phyloP scores from a whole-genome alignment of 2,113 vertebrate species.

The Rhinolophus ferrumequinum region DNA sequence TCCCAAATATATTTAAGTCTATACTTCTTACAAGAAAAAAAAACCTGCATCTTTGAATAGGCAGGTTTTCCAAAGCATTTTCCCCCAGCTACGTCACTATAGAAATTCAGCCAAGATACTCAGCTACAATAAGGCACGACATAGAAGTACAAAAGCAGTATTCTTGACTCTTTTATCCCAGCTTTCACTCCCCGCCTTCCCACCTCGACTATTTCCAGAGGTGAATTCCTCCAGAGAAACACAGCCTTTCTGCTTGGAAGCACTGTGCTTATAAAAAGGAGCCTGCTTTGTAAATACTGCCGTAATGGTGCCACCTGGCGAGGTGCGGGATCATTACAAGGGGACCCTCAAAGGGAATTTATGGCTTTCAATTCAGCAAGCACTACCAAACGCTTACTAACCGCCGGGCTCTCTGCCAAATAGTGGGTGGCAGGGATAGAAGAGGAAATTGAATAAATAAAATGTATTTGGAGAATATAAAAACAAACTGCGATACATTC shows the following conservation, averaged over 20 bases:
- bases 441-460: conserved; percentile 11
- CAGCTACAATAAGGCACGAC: not conserved
- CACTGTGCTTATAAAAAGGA: not conserved
- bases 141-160: not conserved
- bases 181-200: not conserved
- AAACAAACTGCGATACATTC: conserved; percentile 30
- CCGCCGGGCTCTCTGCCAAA: conserved; percentile 29
- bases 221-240: conserved; percentile 46
- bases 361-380: not conserved
- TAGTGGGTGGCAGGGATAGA: not conserved
- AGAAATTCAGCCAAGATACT: conserved; percentile 8
- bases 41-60: conserved; percentile 21
- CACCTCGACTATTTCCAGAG: not conserved
- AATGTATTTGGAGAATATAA: conserved; percentile 28
- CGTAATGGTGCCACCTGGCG: conserved; percentile 69
- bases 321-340: conserved; percentile 55
- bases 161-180: not conserved
- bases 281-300: conserved; percentile 14
- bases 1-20: not conserved
- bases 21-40: not conserved
- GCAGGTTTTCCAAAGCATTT: conserved; percentile 46
- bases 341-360: conserved; percentile 38
- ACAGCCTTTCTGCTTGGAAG: conserved; percentile 51
- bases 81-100: not conserved
- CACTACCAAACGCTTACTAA: not conserved